Evolutionary conservation across 2,113 vertebrate genomes (phyloP), one percentile per base, ranked within the genome.

Genomic region (Phalacrocorax pelagicus): DNA sequence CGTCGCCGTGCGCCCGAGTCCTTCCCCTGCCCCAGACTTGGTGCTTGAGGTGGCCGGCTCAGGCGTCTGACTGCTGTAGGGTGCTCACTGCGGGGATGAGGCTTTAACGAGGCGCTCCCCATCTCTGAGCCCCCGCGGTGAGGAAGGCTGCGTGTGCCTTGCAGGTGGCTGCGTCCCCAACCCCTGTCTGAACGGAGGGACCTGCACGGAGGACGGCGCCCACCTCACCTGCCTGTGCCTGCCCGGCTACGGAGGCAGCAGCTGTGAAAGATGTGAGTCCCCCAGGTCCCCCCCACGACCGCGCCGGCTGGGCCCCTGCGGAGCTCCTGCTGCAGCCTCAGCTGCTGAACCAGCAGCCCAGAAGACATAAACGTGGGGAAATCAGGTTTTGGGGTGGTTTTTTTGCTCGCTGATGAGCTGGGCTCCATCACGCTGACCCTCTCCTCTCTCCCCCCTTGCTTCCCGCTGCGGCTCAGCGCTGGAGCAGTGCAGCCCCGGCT

Each of bases 111-210:
- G 57, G 34, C 18, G 23, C 46, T 24, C 14, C 10, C 52, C 26
- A 0, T 3, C 42, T 13, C n/a, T 0, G 19, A 69, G 80, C 54
- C 10, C 59, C 42, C 5, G 1, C 1, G 5, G 36, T 95, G 88
- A 96, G 79, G 66, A 32, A 10, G 13, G 65, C 86, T 90, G 82
- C 85, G 6, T 98, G 69, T 97, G 80, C 96, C 75, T 94, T 98
- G 92, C 98, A 99, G 99, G 99, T 97, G 97, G 97, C 95, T 99
- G 99, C 61, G 46, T 98, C 82, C 98, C 98, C 92, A 99, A 98
- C 91, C 99, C 99, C 11, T 99, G 99, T 96, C 90, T 97, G 86
- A 99, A 99, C 10, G 99, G 99, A 89, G 99, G 99, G 36, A 99
- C 99, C 2, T 99, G 99, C 94, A 82, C 98, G 1, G 99, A 99